phyloP scores from a whole-genome alignment of 2,113 vertebrate genomes.

The Notiomystis cincta region DNA sequence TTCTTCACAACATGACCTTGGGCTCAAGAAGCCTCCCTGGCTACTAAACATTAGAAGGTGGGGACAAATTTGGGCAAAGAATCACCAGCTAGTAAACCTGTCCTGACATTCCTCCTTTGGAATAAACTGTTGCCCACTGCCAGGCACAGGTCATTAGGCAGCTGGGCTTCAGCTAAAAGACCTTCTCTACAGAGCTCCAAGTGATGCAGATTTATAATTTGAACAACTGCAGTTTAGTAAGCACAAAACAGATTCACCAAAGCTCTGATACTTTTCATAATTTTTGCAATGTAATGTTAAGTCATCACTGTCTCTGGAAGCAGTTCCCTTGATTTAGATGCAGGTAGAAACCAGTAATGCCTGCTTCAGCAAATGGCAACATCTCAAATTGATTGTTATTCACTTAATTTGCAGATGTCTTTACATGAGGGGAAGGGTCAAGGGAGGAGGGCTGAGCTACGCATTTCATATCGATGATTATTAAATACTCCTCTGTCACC shows the following conservation, averaged over 20 bases:
- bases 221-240: background rate
- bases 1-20: background rate
- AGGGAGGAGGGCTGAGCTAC: background rate
- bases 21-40: background rate
- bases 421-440: constrained; percentile 31
- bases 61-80: background rate
- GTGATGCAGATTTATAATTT: background rate
- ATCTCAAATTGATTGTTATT: constrained; percentile 10
- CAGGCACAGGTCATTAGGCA: background rate
- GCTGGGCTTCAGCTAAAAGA: background rate
- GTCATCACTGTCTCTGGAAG: background rate
- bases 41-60: background rate
- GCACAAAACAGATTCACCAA: background rate
- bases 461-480: background rate
- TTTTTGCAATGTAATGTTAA: background rate
- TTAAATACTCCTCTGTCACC: constrained; percentile 15
- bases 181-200: background rate
- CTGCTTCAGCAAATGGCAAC: constrained; percentile 24
- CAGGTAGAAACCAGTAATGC: background rate
- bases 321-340: background rate
- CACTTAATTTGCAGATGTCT: constrained; percentile 40
- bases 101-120: background rate
- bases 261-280: background rate
- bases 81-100: accelerated
- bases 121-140: background rate